Evolutionary conservation across 2,888 invertebrate genomes (phyloP).

Genomic region (Tolmerus cingulatus): DNA sequence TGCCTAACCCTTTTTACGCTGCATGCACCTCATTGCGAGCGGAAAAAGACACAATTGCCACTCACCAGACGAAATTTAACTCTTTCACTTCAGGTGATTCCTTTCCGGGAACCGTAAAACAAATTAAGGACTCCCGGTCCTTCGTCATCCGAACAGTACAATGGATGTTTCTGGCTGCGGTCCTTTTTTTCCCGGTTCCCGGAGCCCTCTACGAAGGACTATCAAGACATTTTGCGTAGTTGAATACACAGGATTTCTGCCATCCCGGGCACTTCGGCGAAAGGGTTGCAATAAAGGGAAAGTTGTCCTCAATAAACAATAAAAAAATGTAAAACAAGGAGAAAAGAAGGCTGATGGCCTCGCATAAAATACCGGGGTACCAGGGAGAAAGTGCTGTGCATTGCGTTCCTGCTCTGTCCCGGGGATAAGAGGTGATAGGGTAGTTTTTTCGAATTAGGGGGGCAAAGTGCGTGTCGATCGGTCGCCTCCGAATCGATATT

Average conservation of each 20-base stretch:
- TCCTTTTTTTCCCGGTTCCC: neutral
- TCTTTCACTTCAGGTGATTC: conserved; percentile 48
- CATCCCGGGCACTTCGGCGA: neutral
- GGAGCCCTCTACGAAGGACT: neutral
- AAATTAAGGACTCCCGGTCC: conserved; percentile 42
- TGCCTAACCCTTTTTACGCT: neutral
- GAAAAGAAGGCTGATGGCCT: neutral
- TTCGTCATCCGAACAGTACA: neutral
- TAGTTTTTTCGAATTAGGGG: neutral
- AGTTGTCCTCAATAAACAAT: conserved; percentile 40
- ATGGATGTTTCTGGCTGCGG: neutral
- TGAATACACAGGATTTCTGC: conserved; percentile 4
- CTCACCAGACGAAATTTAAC: conserved; percentile 41
- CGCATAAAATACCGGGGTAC: neutral
- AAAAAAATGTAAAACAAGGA: conserved; percentile 37
- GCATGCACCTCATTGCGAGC: neutral
- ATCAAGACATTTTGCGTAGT: neutral
- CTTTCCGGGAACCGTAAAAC: conserved; percentile 46
- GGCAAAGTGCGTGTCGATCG: neutral
- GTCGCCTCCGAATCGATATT: neutral
- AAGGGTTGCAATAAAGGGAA: conserved; percentile 42
- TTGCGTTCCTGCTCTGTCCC: neutral
- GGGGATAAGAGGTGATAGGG: neutral
- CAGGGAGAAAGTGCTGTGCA: conserved; percentile 8
- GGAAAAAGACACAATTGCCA: neutral